Percentiles rank a stretch among this genome's conserved stretches.
Conservation (phyloP, 2,797 vertebrate species). For the Salmo trutta region DNA sequence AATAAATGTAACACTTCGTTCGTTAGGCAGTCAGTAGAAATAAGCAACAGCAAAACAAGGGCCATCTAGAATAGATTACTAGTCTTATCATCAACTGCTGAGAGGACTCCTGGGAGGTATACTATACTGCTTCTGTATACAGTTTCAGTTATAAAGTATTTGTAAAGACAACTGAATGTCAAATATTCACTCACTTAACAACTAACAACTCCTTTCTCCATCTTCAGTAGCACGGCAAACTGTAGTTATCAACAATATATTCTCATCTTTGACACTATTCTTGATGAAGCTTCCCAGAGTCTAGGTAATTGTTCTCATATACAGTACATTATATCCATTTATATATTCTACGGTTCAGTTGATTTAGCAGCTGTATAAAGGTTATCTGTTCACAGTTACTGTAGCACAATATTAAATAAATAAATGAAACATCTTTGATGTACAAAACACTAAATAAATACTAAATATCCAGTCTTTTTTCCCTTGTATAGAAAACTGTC, state of each 20-base stretch:
- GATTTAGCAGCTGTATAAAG: slow-evolving; percentile 25
- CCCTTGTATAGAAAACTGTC: neutral
- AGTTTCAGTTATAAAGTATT: slow-evolving; percentile 28
- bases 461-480: neutral
- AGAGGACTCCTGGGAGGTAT: slow-evolving; percentile 47
- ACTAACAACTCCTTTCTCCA: slow-evolving; percentile 1
- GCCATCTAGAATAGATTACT: neutral
- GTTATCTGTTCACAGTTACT: neutral
- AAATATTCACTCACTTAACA: neutral
- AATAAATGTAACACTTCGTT: neutral
- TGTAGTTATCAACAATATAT: neutral
- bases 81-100: slow-evolving; percentile 2
- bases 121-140: slow-evolving; percentile 28
- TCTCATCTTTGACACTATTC: neutral
- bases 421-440: slow-evolving; percentile 15
- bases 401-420: slow-evolving; percentile 43
- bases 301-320: neutral
- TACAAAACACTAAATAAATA: neutral
- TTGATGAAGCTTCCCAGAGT: neutral
- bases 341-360: neutral
- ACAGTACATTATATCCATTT: neutral
- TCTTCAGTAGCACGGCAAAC: neutral
- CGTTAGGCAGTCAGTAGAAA: neutral
- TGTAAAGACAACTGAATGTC: slow-evolving; percentile 34
- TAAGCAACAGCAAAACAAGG: slow-evolving; percentile 5